Evolutionary conservation across 2,888 invertebrate genomes (phyloP), one percentile per base, ranked within the genome.

Genomic region (Tridacna crocea): DNA sequence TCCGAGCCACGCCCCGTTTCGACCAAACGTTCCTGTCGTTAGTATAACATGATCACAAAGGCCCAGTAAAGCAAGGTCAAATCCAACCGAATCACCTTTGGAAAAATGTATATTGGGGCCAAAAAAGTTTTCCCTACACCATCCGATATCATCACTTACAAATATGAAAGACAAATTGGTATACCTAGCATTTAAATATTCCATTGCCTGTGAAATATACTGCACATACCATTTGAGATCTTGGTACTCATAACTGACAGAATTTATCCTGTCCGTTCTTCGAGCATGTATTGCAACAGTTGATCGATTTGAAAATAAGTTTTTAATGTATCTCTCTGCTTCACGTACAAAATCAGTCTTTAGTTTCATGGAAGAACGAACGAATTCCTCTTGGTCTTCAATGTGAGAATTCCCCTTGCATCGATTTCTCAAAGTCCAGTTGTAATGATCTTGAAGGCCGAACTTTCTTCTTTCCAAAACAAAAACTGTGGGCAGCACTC

Each of bases 41-140:
- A 68, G 24, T 22, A 68, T 46, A 46, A 68, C 68, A 46, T 68
- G 68, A 68, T 68, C 68, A 47, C 68, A 68, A 46, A 36, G 24
- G 4, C n/a, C 46, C n/a, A 68, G 17, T 12, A 68, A 27, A n/a
- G 68, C 68, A 4, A 68, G 68, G 47, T 68, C 68, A 46, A n/a
- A 46, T 68, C 68, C 68, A 12, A 47, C 19, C 1, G n/a, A n/a
- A n/a, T 68, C 22, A 22, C 46, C 36, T n/a, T n/a, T n/a, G 10
- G 68, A 68, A 68, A 47, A 68, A 22, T 68, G 46, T n/a, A 68
- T 47, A 46, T 68, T 2, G 1, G 26, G 15, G 3, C 68, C 68
- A 15, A 4, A 19, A 47, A 68, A 47, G 46, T 68, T 68, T 10
- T 15, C 47, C 17, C 27, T 46, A 47, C 68, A 68, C 68, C 68